These are phyloP conservation scores for Agapornis canus DNA, from an alignment of 2,797 vertebrate species.

Conservation along the genomic window DNA sequence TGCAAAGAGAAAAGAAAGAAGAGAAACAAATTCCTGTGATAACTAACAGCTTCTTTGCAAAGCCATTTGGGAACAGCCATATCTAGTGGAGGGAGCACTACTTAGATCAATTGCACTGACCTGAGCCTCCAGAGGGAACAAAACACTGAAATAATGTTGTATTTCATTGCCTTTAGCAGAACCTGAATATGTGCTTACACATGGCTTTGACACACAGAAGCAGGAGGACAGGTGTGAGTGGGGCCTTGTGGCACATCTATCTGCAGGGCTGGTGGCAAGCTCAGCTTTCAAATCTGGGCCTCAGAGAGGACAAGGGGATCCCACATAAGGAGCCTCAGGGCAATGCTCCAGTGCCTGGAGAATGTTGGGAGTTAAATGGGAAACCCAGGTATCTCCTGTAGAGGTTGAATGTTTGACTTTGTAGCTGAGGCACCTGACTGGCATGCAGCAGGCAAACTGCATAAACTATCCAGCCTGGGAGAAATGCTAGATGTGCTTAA, in stretches of 20 bases:
- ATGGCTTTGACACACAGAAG: background rate
- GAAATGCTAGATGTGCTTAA: background rate
- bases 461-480: background rate
- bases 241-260: background rate
- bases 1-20: background rate
- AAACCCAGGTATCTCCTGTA: background rate
- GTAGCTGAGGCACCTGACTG: background rate
- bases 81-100: background rate
- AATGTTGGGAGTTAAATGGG: background rate
- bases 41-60: background rate
- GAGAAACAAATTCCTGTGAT: background rate
- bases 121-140: background rate
- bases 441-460: background rate
- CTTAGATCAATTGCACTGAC: background rate
- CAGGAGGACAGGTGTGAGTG: accelerated
- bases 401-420: background rate
- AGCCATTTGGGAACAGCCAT: background rate
- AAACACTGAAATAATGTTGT: background rate
- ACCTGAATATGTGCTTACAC: accelerated
- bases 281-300: background rate
- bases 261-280: background rate
- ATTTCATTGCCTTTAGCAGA: background rate
- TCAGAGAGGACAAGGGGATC: accelerated
- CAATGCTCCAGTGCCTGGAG: background rate
- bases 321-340: background rate